Evolutionary conservation across 2,888 invertebrate species (phyloP).

Genomic region (Arctia plantaginis): DNA sequence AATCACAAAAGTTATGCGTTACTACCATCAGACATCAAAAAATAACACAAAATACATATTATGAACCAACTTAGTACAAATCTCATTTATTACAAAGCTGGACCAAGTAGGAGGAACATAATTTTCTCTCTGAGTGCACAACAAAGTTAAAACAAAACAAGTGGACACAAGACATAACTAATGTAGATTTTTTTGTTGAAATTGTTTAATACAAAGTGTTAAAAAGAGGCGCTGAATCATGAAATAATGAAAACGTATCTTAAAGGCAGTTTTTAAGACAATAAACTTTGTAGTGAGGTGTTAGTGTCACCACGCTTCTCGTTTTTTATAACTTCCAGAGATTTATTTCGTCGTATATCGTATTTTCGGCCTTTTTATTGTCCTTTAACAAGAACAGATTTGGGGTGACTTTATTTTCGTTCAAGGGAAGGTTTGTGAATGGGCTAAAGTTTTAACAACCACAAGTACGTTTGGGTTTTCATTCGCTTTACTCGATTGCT

Average conservation of each 20-base stretch:
- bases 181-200: conserved; percentile 11
- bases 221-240: conserved; percentile 22
- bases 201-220: conserved; percentile 5
- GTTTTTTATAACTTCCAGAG: conserved; percentile 7
- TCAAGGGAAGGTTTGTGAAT: conserved; percentile 11
- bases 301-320: conserved; percentile 21
- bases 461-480: conserved; percentile 1
- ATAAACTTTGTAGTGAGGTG: conserved; percentile 20
- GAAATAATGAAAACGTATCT: conserved; percentile 34
- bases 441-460: conserved; percentile 10
- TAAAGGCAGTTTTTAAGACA: conserved; percentile 36
- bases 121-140: background rate
- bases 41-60: background rate
- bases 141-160: conserved; percentile 9
- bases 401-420: conserved; percentile 11
- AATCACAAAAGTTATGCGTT: too few species aligned
- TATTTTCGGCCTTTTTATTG: conserved; percentile 16
- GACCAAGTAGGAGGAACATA: background rate
- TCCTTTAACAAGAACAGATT: conserved; percentile 19
- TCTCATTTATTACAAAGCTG: background rate
- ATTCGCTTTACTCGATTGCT: background rate
- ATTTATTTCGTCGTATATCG: conserved; percentile 17
- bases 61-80: background rate
- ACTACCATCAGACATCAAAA: too few species aligned
- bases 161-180: conserved; percentile 4